A percentile compares a stretch with the other conserved stretches of the same genome.
phyloP scores from a whole-genome alignment of 1,140 invertebrate genomes.

The Chlorops oryzae region DNA sequence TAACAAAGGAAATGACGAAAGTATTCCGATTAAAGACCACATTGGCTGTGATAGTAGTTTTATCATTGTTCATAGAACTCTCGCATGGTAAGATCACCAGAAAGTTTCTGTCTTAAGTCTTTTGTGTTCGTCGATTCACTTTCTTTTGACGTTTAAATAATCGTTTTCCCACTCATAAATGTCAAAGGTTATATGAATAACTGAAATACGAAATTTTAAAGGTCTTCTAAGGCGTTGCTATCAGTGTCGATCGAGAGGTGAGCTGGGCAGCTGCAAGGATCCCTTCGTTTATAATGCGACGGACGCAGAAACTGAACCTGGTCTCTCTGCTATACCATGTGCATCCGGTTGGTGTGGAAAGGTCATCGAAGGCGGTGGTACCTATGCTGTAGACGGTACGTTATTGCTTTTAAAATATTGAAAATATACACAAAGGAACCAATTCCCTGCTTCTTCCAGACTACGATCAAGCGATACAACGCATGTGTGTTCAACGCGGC shows the following conservation, averaged over 20 bases:
- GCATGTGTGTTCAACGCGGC: slow-evolving; percentile 77
- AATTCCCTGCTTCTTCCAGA: slow-evolving; percentile 55
- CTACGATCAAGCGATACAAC: slow-evolving; percentile 78
- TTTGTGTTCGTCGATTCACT: slow-evolving; percentile 11
- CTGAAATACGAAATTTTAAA: slow-evolving; percentile 26
- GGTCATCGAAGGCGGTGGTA: slow-evolving; percentile 71
- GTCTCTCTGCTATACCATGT: slow-evolving; percentile 72
- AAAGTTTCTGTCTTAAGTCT: slow-evolving; percentile 14
- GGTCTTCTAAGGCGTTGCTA: slow-evolving; percentile 64
- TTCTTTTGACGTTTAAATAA: background rate
- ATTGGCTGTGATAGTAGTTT: slow-evolving; percentile 8
- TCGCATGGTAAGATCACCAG: slow-evolving; percentile 10
- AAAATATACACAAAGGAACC: slow-evolving; percentile 8
- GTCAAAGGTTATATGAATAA: background rate
- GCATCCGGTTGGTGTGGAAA: slow-evolving; percentile 91
- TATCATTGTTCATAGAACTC: background rate
- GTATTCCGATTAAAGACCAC: background rate
- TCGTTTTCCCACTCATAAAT: background rate
- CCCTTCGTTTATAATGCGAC: slow-evolving; percentile 74
- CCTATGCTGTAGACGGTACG: slow-evolving; percentile 59
- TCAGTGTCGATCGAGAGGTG: slow-evolving; percentile 77
- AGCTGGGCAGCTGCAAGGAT: slow-evolving; percentile 82
- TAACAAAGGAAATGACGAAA: slow-evolving; percentile 1
- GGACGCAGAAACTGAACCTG: slow-evolving; percentile 58
- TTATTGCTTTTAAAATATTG: background rate